Conservation (phyloP, 2,888 invertebrate species). For the Merodon equestris region DNA sequence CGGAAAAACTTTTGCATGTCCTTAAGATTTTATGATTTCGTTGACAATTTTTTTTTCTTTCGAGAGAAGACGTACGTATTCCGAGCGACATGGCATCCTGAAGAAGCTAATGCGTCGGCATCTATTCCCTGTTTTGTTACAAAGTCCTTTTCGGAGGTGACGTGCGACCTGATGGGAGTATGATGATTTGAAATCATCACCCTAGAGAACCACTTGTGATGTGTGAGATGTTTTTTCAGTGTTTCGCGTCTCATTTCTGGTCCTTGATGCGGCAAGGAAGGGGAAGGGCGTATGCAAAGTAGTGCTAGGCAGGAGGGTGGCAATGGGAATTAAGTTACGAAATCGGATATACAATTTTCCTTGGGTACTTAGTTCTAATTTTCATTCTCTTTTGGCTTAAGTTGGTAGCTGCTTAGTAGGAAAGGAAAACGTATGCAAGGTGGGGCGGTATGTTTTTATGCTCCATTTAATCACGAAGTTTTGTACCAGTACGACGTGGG, state of each 20-base stretch:
- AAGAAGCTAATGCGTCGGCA: constrained; percentile 55
- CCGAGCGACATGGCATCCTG: constrained; percentile 58
- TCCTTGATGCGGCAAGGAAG: constrained; percentile 4
- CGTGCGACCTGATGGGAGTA: constrained; percentile 13
- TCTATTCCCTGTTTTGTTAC: no score
- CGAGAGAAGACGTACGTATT: neutral
- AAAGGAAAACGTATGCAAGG: neutral
- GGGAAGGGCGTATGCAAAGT: constrained; percentile 33
- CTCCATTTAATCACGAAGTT: constrained; percentile 29
- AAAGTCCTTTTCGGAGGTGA: constrained; percentile 2
- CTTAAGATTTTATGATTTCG: constrained; percentile 63
- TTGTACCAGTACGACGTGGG: neutral
- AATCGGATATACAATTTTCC: constrained; percentile 50
- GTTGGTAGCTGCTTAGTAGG: neutral
- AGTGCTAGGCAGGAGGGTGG: constrained; percentile 39
- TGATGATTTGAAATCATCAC: constrained; percentile 44
- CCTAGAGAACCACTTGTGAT: constrained; percentile 51
- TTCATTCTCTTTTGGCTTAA: constrained; percentile 20
- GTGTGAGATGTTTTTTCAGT: constrained; percentile 9
- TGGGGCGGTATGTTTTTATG: neutral
- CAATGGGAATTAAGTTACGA: constrained; percentile 36
- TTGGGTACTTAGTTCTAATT: constrained; percentile 38
- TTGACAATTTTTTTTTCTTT: constrained; percentile 29
- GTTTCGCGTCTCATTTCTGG: constrained; percentile 10
- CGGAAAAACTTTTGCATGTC: constrained; percentile 46